Evolutionary conservation across 1,140 invertebrate species (phyloP), one percentile per base, ranked within the genome.

Genomic region (Drosophila aff.): DNA sequence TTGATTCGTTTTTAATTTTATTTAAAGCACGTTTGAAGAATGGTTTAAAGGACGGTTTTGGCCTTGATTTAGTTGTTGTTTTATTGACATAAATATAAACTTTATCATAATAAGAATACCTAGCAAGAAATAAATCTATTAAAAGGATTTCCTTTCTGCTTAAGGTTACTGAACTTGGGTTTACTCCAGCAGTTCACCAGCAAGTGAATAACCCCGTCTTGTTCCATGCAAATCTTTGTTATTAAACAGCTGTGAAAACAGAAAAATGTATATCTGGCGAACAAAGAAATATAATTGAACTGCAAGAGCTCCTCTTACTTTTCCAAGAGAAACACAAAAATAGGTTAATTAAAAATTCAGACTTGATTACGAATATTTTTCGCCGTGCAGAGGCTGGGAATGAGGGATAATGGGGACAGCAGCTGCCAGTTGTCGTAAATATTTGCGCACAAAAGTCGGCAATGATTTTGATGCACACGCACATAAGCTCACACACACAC

Each of bases 391-490:
- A 10, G 11, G 23, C 47, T 38, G 44, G 33, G 23, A 28, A 13
- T 21, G 2, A 3, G 50, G 64, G 59, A 41, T 52, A 49, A 49
- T 64, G 23, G 26, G 43, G 55, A 28, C 50, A 83, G 84, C 84
- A 74, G 84, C 76, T 86, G 83, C 76, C 69, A 74, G 55, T 77
- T 81, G 84, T 71, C 79, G 79, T 84, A 90, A 90, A 90, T 90
- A 85, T 90, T 90, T 90, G 85, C 85, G 75, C 85, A 90, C 78
- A 84, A 87, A 87, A 87, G 84, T 87, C 84, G 84, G 84, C 84
- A 87, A 89, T 84, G 84, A 89, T 89, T 55, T 87, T 87, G 83
- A 72, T 90, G 85, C 84, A 81, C 67, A 79, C 67, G 57, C 77
- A 79, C 61, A 61, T 49, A 53, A 57, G 64, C 49, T 33, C 60